Base-by-base conservation (phyloP, 2,888 invertebrate species). In the Drosophila niveifrons region DNA sequence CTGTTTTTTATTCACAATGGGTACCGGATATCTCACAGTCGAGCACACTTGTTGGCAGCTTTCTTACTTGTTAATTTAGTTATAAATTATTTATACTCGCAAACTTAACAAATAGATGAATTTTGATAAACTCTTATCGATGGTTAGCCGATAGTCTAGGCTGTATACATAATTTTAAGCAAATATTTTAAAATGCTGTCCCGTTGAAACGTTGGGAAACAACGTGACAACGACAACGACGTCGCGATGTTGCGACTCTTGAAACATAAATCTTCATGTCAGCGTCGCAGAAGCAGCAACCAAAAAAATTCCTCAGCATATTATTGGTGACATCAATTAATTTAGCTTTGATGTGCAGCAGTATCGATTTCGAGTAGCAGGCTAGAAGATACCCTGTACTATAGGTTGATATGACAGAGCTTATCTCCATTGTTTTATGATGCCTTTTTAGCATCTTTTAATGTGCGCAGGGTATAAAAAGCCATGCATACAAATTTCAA, bases 51-150 rank as follows among this genome's bases (percentile, higher is more conserved):
- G 6, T 4, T 0, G 6, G 6, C 1, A 6, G 23, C 23, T 23
- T 23, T 23, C 23, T 23, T 23, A 23, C 23, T 23, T 23, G 23
- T 23, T 55, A 70, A 76, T 80, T 74, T 69, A 69, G 77, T 34
- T 70, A 85, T 85, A 84, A 85, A 87, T 87, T 63, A 84, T 82
- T 87, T 77, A 87, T 80, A 70, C 6, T 10, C 44, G 6, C 4
- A 36, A 68, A 73, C 46, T 57, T 53, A 58, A 34, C 39, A 68
- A 58, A 72, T 57, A 52, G 46, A 51, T 68, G 69, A 64, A 69
- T 82, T 80, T 64, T 64, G 80, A 73, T 82, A 72, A 68, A 62
- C 64, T 55, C 66, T 55, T 67, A 28, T 62, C 62, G 62, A 28
- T 31, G 31, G 10, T 23, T 18, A 7, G 63, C 47, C 43, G 63